Evolutionary conservation across 2,888 invertebrate species (phyloP).

Genomic region (Tenthredo livida): DNA sequence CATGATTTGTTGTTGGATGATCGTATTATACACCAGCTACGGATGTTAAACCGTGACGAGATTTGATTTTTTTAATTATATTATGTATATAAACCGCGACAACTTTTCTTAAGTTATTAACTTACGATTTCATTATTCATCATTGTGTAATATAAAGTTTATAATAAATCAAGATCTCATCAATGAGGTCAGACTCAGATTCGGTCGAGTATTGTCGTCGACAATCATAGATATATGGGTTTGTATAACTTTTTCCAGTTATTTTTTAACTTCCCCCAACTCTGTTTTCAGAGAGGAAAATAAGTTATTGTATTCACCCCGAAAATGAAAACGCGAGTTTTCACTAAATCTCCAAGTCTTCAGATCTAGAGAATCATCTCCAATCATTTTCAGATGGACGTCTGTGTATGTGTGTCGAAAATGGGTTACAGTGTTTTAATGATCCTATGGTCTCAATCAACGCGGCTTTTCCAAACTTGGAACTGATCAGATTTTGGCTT

Average conservation of each 20-base stretch:
- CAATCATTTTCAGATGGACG: no score
- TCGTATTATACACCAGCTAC: not conserved
- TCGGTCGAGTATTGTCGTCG: not conserved
- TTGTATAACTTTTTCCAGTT: not conserved
- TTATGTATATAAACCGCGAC: not conserved
- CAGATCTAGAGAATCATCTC: no score
- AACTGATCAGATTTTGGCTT: no score
- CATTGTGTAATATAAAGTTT: not conserved
- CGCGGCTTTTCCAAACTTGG: no score
- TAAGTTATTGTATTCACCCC: no score
- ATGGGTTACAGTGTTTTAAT: no score
- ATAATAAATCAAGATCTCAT: not conserved
- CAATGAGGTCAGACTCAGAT: not conserved
- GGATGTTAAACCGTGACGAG: constrained; percentile 2
- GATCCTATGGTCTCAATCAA: no score
- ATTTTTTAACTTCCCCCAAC: not conserved
- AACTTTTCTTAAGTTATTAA: not conserved
- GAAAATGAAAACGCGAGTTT: no score
- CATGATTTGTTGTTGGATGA: constrained; percentile 30
- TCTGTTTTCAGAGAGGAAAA: no score
- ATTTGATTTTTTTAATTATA: not conserved
- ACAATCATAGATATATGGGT: not conserved
- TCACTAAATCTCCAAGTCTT: no score
- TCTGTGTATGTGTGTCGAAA: no score
- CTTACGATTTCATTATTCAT: not conserved